Evolutionary conservation across 2,113 vertebrate genomes (phyloP).

Genomic region (Dermatemys mawii): DNA sequence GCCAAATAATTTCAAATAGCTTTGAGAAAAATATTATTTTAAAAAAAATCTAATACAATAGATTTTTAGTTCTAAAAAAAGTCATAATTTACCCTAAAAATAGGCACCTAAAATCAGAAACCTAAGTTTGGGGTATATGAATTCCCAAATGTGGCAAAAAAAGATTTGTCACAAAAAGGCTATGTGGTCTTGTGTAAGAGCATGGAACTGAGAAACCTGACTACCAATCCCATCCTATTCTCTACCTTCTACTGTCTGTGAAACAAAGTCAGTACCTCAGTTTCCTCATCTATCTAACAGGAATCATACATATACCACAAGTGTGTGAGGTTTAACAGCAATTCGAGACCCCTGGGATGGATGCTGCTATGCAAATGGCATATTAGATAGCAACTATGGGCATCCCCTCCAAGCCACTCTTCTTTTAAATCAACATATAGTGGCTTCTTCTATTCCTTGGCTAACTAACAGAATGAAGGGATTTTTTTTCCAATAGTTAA

Average conservation of each 20-base stretch:
- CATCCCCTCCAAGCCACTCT: background rate
- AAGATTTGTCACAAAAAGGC: background rate
- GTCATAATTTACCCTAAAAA: background rate
- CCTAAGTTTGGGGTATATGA: background rate
- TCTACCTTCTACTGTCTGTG: background rate
- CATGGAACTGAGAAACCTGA: background rate
- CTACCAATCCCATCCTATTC: background rate
- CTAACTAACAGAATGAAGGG: background rate
- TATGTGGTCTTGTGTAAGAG: background rate
- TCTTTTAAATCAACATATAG: background rate
- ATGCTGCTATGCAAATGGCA: background rate
- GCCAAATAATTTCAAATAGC: background rate
- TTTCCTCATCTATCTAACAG: background rate
- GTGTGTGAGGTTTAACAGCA: background rate
- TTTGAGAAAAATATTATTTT: background rate
- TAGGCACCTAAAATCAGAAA: constrained; percentile 28
- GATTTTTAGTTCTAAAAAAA: constrained; percentile 35
- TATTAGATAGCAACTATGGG: background rate
- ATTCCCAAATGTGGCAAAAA: background rate
- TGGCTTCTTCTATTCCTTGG: background rate
- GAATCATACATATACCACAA: rapidly evolving
- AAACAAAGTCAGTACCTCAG: background rate
- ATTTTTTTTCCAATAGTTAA: background rate
- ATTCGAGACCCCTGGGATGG: background rate
- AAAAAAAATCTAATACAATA: constrained; percentile 48